Evolutionary conservation across 2,113 vertebrate genomes (phyloP), one percentile per base, ranked within the genome.

Genomic region (Physeter macrocephalus): DNA sequence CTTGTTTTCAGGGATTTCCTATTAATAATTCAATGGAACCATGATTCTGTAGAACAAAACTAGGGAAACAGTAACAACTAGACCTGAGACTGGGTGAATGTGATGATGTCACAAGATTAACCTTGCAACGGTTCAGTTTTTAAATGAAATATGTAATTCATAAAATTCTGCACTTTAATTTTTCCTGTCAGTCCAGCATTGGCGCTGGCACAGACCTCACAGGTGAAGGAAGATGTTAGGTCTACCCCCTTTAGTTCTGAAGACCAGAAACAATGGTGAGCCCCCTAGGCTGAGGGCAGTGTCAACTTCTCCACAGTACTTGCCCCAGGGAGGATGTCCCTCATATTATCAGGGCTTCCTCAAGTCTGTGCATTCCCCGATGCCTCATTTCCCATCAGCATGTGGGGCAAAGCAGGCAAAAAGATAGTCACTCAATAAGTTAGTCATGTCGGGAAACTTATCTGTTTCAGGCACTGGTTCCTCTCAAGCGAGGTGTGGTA

Each of bases 341-440:
- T 83, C 39, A 7, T 31, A 52, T 39, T 49, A 93, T 83, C 71
- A 66, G 27, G 41, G 17, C 3, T 49, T 88, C 43, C 41, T 84
- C 77, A 43, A 13, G 11, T 54, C 25, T 49, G 7, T 77, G 27
- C 6, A 18, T 83, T 90, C 69, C 29, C 15, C 54, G 41, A 66
- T n/a, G 39, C 95, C 86, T 95, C 95, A 91, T 94, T 97, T 96
- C 91, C 80, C 20, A 6, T 95, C 86, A 96, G 36, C 36, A 39
- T 4, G 25, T 87, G 11, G 75, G 71, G 62, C 61, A 95, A 49
- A 31, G 49, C 9, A 67, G 39, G 36, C 74, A 84, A 64, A 54
- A 41, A 29, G 25, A 91, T 5, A 96, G 39, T 41, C 10, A 31
- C 74, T 95, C 64, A 74, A 77, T 78, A 91, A 86, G 67, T 94